Evolutionary conservation across 2,888 invertebrate species (phyloP), one percentile per base, ranked within the genome.

Genomic region (Drosophila cracens): DNA sequence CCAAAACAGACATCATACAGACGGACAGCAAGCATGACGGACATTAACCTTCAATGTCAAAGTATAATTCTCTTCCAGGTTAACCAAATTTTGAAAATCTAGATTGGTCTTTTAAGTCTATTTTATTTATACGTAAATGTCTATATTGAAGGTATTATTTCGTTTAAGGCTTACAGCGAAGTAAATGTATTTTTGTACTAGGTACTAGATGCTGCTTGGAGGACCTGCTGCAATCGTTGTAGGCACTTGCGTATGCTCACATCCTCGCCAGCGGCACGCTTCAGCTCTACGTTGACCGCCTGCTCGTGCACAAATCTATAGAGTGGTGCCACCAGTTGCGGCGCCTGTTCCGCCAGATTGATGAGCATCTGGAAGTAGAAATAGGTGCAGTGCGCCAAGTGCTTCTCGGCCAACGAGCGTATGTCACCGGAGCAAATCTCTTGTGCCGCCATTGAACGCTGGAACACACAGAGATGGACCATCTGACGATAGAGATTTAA

Each of bases 241-340:
- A 92, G 75, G 54, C 89, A 92, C 49, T 90, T 83, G 11, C 93
- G 90, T 66, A 93, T 91, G 40, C 92, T 91, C 72, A 88, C 86
- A 82, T 93, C 93, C 76, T 91, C 87, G n/a, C 92, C 93, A 70
- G 90, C 91, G 21, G 92, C 93, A 18, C 93, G 90, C 62, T 93
- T 92, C 16, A 80, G 77, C 63, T 93, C 93, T 4, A 93, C 93
- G 27, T 87, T 69, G 40, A 68, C 70, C 33, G 93, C 91, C 79
- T 92, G 91, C 0, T 90, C 79, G n/a, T 82, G 64, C 29, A 93
- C 70, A 72, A 88, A 93, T 0, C 79, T 78, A 67, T 91, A 74
- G 1, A 92, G 75, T 5, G 90, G 80, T n/a, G 80, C 69, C 0
- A 93, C 77, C 16, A 92, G n/a, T 4, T 77, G 74, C 0, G 86